Evolutionary conservation across 2,113 vertebrate species (phyloP).

Genomic region (Toxotes jaculatrix): DNA sequence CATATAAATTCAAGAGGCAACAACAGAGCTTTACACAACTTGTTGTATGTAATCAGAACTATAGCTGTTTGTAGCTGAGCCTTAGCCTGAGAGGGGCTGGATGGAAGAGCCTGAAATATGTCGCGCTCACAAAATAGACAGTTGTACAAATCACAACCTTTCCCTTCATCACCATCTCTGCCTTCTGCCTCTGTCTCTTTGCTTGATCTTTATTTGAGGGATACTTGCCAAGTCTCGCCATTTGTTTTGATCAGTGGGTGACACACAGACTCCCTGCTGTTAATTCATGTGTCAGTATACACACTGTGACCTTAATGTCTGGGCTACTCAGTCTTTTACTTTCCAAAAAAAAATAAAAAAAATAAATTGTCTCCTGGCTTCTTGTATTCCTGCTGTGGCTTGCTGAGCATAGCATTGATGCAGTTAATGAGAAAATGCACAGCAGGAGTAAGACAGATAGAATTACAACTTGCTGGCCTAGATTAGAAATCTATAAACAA

Average conservation of each 20-base stretch:
- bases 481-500: conserved; percentile 76
- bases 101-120: neutral
- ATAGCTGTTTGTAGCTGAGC: neutral
- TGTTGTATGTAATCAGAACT: neutral
- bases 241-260: conserved; percentile 50
- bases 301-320: conserved; percentile 47
- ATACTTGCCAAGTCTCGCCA: conserved; percentile 2
- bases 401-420: conserved; percentile 46
- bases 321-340: conserved; percentile 11
- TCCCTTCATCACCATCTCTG: conserved; percentile 6
- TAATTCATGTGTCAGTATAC: conserved; percentile 30
- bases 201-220: conserved; percentile 17
- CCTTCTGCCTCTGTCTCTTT: neutral
- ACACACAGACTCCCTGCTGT: conserved; percentile 25
- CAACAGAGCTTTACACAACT: neutral
- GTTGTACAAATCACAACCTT: conserved; percentile 9
- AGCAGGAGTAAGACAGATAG: conserved; percentile 60
- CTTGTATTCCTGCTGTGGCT: conserved; percentile 38
- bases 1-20: neutral
- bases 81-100: neutral
- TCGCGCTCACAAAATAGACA: conserved; percentile 3
- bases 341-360: conserved; percentile 24
- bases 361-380: conserved; percentile 30
- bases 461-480: conserved; percentile 64
- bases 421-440: conserved; percentile 71